phyloP scores from a whole-genome alignment of 35 echinoderm and acorn worm species.

The Hemicentrotus pulcherrimus region DNA sequence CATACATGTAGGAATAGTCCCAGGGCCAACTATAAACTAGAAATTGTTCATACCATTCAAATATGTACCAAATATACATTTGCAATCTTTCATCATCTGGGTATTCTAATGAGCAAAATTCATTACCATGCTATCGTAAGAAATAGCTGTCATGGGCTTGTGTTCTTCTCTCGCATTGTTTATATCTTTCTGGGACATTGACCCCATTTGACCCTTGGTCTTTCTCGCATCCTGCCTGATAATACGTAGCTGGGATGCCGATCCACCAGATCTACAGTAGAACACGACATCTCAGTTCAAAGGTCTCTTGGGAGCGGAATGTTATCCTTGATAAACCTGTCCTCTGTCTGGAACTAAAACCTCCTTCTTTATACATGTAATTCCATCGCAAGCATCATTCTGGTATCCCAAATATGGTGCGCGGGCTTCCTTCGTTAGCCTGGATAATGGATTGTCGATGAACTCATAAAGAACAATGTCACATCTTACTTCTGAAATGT shows the following conservation, averaged over 20 bases:
- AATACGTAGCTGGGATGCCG: background rate
- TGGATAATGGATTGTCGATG: background rate
- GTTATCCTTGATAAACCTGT: background rate
- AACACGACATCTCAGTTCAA: background rate
- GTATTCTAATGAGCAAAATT: background rate
- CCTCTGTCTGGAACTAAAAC: background rate
- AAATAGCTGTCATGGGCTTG: background rate
- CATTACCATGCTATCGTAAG: background rate
- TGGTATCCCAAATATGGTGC: too few species aligned
- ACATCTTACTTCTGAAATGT: background rate
- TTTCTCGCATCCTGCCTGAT: background rate
- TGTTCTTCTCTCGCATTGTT: background rate
- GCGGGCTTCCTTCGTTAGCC: background rate
- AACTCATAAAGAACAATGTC: background rate
- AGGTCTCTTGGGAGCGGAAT: background rate
- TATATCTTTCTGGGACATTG: background rate
- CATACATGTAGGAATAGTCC: background rate
- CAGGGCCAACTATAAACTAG: background rate
- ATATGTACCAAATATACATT: background rate
- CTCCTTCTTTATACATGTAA: background rate
- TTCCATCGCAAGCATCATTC: background rate
- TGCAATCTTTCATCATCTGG: background rate
- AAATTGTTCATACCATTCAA: background rate
- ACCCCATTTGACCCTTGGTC: background rate
- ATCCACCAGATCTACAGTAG: background rate